Conservation (phyloP, 1,140 invertebrate genomes). For the Penaeus vannamei region DNA sequence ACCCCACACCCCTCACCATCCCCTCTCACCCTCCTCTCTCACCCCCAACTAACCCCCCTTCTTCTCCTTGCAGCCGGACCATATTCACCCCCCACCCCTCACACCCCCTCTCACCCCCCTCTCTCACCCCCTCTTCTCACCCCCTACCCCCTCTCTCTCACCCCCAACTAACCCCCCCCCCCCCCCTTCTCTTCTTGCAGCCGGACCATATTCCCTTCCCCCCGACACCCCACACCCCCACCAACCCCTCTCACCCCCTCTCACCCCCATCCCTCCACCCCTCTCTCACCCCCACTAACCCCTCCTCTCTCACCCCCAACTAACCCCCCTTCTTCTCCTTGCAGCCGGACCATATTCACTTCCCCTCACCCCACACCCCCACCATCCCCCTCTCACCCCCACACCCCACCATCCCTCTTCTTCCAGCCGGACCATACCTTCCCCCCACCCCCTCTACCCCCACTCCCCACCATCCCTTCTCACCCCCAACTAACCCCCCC, state of each 20-base stretch:
- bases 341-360: not conserved
- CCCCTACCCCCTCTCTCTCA: not conserved
- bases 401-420: too few species aligned
- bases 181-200: too few species aligned
- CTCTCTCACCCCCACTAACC: too few species aligned
- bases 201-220: too few species aligned
- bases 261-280: not conserved
- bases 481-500: not conserved
- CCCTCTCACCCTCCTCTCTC: not conserved
- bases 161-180: too few species aligned
- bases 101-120: not conserved
- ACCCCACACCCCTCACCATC: constrained; percentile 16
- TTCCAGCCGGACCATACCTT: too few species aligned
- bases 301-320: not conserved
- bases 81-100: constrained; percentile 67
- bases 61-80: constrained; percentile 61
- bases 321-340: not conserved
- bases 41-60: too few species aligned
- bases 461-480: not conserved
- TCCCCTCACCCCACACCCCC: not conserved
- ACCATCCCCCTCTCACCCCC: too few species aligned
- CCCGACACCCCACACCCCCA: too few species aligned
- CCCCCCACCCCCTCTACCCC: not conserved
- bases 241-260: not conserved
- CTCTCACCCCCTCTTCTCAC: not conserved